Base-by-base conservation (phyloP, 2,113 vertebrate genomes). In the Anguilla japonica region DNA sequence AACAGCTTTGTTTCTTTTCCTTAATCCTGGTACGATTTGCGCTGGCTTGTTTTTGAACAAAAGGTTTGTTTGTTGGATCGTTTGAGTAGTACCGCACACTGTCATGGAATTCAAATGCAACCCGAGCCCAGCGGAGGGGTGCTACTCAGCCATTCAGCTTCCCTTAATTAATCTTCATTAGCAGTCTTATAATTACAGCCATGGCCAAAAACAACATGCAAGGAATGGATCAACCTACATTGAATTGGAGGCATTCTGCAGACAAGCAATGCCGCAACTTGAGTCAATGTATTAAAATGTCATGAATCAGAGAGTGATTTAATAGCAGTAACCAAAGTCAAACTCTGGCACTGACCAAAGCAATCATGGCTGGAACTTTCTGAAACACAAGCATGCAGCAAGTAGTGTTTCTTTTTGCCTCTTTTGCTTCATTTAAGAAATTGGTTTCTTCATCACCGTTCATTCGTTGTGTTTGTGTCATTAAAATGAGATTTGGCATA, bases 261-360 rank as follows among this genome's bases (percentile, higher is more conserved):
- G 82, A 41, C 81, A 83, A 91, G 86, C 85, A 86, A 57, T 78
- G 86, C 85, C 90, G 90, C 88, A 90, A 90, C 86, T 80, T 78
- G 84, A 56, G 18, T 82, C 84, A 60, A 29, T 4, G 5, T 85
- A 53, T 89, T 90, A 43, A 81, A 41, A 81, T 81, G 80, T 41
- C 22, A 41, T 81, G 22, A 81, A 81, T 41, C 80, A 81, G 40
- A 80, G 41, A 41, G 41, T 46, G 40, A 22, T 26, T 9, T 41
- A 81, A 41, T 18, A 81, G 26, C 41, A 9, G 40, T 41, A 46
- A 81, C 39, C 40, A 43, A 81, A 41, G 14, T 81, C 34, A 22
- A 40, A 16, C 41, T 81, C 18, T 46, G 15, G 16, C 80, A 81
- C 2, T 13, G 41, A 41, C 1, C 40, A 41, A 81, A 46, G 26